Evolutionary conservation across 2,888 invertebrate species (phyloP), one percentile per base, ranked within the genome.

Genomic region (Heliconius ismenius): DNA sequence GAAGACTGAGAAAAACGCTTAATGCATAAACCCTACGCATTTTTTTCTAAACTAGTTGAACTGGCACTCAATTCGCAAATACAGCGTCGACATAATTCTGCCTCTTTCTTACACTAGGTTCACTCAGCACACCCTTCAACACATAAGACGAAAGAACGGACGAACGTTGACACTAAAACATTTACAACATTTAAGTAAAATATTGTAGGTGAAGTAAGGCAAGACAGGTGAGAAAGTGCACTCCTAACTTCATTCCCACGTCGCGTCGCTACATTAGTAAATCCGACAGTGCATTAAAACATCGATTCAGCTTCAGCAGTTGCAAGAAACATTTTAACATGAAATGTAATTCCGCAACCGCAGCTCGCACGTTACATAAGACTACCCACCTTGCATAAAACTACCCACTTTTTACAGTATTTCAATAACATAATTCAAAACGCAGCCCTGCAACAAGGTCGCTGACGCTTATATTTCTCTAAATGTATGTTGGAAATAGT

Each of bases 321-420:
- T 36, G 54, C 26, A 60, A 36, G 36, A 67, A 65, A 58, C 49
- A 62, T 68, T 73, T 76, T 39, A 67, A 67, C 39, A 24, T 43
- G 15, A 39, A 67, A 75, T 39, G 76, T 43, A 26, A 73, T 73
- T 62, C 60, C 28, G 26, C 18, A 73, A 73, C 63, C 63, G 13
- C 73, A 63, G 62, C 21, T 21, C 62, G 3, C 60, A 39, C 76
- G 36, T 43, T 70, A 73, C 77, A 68, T 72, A 75, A 76, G 78
- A 69, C 65, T 79, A 63, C 73, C 75, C 73, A 39, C 73, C n/a
- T n/a, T n/a, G n/a, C 77, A 68, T 72, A 75, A 76, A 77, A 69
- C 65, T 79, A 63, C 73, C 75, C 73, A 39, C 73, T 77, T 75
- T 77, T 77, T 79, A 72, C 73, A 21, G 4, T 28, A 63, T 63